These are phyloP conservation scores for Philaenus spumarius DNA, from an alignment of 1,140 invertebrate species.

Conservation along the genomic window DNA sequence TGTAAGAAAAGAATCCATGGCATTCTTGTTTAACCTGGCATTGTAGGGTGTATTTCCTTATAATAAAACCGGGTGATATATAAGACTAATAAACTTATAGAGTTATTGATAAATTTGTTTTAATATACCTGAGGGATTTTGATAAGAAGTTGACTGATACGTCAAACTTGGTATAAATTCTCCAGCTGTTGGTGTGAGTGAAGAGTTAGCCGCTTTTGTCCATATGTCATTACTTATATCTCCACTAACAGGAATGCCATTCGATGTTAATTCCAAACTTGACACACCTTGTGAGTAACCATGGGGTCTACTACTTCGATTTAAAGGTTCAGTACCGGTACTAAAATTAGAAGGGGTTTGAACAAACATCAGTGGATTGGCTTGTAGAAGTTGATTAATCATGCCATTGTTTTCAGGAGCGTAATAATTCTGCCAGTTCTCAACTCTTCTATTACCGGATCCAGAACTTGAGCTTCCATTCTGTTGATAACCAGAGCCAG, in stretches of 20 bases:
- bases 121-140: too few species aligned
- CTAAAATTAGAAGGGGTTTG: background rate
- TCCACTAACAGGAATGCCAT: background rate
- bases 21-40: too few species aligned
- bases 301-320: too few species aligned
- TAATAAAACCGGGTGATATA: too few species aligned
- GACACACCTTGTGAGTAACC: background rate
- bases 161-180: conserved; percentile 7
- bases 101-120: too few species aligned
- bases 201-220: conserved; percentile 6
- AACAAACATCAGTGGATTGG: background rate
- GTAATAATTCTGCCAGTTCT: background rate
- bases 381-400: background rate
- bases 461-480: background rate
- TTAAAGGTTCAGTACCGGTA: background rate
- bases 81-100: too few species aligned
- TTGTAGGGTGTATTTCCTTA: too few species aligned
- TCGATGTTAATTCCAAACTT: background rate
- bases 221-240: conserved; percentile 9
- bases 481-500: background rate
- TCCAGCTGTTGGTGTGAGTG: conserved; percentile 4
- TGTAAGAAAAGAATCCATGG: too few species aligned
- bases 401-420: background rate
- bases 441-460: background rate
- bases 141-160: conserved; percentile 1